Evolutionary conservation across 2,113 vertebrate species (phyloP), one percentile per base, ranked within the genome.

Genomic region (Recurvirostra avosetta): DNA sequence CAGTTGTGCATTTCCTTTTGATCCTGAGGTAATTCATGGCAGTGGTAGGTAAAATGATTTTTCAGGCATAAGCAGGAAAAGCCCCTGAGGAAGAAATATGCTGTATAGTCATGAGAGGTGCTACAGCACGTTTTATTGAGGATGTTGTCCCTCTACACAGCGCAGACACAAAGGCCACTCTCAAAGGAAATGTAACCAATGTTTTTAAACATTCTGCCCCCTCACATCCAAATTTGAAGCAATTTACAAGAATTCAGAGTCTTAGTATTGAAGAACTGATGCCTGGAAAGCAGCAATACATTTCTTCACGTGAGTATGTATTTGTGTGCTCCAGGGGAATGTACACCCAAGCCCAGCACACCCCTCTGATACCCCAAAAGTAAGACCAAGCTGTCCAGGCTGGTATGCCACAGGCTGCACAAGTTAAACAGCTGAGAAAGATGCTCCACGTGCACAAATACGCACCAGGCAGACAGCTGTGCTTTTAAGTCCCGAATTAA

Each of bases 21-120:
- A 92, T 92, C 58, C 87, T 10, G 6, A 91, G 62, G 70, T 93
- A 85, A 81, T 52, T 93, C 8, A 3, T 87, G 86, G 66, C 84
- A 90, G 65, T 26, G 40, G 52, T 27, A 85, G 40, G 91, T 87
- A 88, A 93, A 94, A 94, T 84, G 63, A 95, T 89, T 96, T 95
- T 95, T 87, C 62, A 81, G 74, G 62, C 86, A 52, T 68, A 94
- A 88, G 29, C 52, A 93, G 65, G 65, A 87, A 95, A 89, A 95
- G 34, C 25, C 88, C 67, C 66, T 10, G 40, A 81, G 80, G 92
- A 91, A 76, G 68, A 72, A 87, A 95, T 55, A 32, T 9, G 18
- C 73, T 29, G 3, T 75, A 86, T 72, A 86, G 85, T 72, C 55
- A 56, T 40, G 34, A 78, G 68, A 88, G 45, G 53, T 95, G 87